Base-by-base conservation (phyloP, 2,888 invertebrate genomes). In the Amiota communis region DNA sequence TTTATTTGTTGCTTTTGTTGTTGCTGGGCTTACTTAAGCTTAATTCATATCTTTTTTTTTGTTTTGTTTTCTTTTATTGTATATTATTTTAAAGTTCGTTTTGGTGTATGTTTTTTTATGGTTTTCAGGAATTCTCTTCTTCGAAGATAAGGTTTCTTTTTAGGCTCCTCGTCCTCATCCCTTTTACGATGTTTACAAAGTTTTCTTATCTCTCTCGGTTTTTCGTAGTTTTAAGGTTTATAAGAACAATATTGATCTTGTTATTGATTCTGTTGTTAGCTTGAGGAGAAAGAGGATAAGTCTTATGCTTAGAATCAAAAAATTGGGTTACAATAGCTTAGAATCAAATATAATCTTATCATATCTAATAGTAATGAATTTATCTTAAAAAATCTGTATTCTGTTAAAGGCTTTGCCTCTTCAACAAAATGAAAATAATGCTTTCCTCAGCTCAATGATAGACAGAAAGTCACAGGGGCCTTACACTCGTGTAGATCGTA, bases 71-170 rank as follows among this genome's bases (percentile, higher is more conserved):
- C 3, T 3, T 23, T 23, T 23, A 23, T n/a, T n/a, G n/a, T n/a
- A 23, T 23, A 2, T 23, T 23, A 23, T 23, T 23, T 17, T 17
- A 8, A 17, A 1, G 20, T 61, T 59, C 20, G 15, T 20, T 36
- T 36, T 67, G 51, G 67, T 15, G 46, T 67, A 20, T 64, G 4
- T 64, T 36, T 17, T 49, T 68, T 68, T 68, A 68, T 68, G 17
- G 53, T 20, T 68, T 68, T 68, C 51, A 51, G 51, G 53, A 68
- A 68, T 68, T 68, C 51, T 68, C 9, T 64, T 64, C 49, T 67
- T 20, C 20, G 70, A 51, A 51, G 67, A 68, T 68, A 68, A 67
- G 53, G 53, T 68, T 68, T 51, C 49, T 48, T 23, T 53, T 65
- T 15, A 48, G n/a, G 65, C 17, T 46, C 51, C 23, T 59, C n/a